These are phyloP conservation scores for Pseudochaenichthys georgianus DNA, from an alignment of 2,797 vertebrate genomes.

Conservation along the genomic window DNA sequence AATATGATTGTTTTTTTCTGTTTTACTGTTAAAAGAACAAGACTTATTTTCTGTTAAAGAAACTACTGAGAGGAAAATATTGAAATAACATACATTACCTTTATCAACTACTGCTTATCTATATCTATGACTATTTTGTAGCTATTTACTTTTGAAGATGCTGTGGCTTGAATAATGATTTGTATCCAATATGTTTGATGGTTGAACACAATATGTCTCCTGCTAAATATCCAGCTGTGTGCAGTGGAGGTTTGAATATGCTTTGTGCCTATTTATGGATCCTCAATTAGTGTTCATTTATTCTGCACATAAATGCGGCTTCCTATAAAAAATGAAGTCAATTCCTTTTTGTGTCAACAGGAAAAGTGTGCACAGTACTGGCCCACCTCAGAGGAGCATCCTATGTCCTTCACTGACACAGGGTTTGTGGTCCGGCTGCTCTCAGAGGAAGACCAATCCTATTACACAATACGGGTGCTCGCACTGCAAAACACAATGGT, in stretches of 20 bases:
- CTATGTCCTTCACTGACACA: constrained; percentile 93
- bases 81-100: background rate
- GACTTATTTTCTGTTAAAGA: too few species aligned
- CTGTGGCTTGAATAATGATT: background rate
- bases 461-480: constrained; percentile 92
- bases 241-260: background rate
- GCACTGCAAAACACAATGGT: constrained; percentile 91
- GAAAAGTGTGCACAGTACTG: constrained; percentile 99
- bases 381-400: constrained; percentile 90
- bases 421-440: constrained; percentile 92
- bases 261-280: constrained; percentile 6
- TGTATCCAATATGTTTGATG: too few species aligned
- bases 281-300: background rate
- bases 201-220: too few species aligned
- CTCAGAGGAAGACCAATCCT: constrained; percentile 93
- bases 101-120: background rate
- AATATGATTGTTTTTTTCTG: too few species aligned
- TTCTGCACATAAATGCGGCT: background rate
- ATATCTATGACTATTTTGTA: too few species aligned
- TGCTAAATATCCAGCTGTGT: background rate
- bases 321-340: constrained; percentile 4
- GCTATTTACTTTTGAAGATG: background rate
- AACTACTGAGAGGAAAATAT: background rate
- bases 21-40: too few species aligned
- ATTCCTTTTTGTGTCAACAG: constrained; percentile 74